phyloP scores from a whole-genome alignment of 2,797 vertebrate species.

The Sylvilagus floridanus region DNA sequence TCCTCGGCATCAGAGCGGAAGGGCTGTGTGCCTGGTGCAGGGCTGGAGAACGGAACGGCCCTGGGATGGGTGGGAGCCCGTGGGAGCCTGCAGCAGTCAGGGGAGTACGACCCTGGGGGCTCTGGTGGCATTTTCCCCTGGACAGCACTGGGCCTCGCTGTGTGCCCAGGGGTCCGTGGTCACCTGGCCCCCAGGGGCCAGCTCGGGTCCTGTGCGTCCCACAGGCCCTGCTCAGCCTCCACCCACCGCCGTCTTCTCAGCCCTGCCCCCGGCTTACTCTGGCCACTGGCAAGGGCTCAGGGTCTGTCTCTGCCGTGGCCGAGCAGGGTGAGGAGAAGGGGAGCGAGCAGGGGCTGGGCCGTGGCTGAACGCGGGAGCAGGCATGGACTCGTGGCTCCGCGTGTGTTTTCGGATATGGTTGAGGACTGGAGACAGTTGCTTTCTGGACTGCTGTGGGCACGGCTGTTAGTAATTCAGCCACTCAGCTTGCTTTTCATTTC shows the following conservation, averaged over 20 bases:
- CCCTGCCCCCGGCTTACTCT: too few relatives aligned
- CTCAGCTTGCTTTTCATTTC: neutral
- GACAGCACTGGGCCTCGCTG: neutral
- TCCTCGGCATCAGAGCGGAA: neutral
- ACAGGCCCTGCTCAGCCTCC: neutral
- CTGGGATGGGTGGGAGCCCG: neutral
- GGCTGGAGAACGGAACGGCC: neutral
- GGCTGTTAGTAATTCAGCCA: too few relatives aligned
- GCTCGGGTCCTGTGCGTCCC: neutral
- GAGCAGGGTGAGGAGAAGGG: neutral
- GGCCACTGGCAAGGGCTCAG: neutral
- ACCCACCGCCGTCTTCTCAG: neutral
- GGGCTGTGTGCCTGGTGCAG: neutral
- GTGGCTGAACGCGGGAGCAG: neutral
- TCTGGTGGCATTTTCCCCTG: neutral
- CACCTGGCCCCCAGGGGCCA: neutral
- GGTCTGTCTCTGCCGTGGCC: neutral
- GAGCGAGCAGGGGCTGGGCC: neutral
- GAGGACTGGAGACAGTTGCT: neutral
- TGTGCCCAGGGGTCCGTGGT: neutral
- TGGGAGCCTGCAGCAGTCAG: too few relatives aligned
- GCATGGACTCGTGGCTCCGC: too few relatives aligned
- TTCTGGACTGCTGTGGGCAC: neutral
- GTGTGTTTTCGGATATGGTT: neutral
- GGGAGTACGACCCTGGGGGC: neutral